Percentiles rank a stretch among this genome's conserved stretches.
phyloP scores from a whole-genome alignment of 2,797 vertebrate genomes.

The Melanotaenia parkinsoni region DNA sequence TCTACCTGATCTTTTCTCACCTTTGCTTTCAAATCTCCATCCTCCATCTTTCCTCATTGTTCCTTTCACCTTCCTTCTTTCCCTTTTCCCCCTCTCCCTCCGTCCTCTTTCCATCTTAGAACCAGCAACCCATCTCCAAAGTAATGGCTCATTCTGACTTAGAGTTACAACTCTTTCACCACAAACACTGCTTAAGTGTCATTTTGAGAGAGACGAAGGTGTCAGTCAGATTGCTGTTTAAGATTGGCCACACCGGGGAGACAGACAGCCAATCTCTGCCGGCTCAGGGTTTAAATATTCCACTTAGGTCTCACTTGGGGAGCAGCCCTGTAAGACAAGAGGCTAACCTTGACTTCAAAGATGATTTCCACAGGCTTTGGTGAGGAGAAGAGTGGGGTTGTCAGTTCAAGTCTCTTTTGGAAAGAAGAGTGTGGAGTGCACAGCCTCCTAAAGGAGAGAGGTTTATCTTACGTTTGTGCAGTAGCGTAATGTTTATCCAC shows the following conservation, averaged over 20 bases:
- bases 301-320: constrained; percentile 40
- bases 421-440: constrained; percentile 8
- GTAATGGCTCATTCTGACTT: constrained; percentile 59
- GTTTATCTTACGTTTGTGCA: background rate
- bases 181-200: constrained; percentile 65
- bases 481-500: constrained; percentile 26
- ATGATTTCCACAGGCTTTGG: constrained; percentile 44
- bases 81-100: background rate
- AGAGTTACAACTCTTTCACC: constrained; percentile 62
- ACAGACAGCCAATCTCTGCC: constrained; percentile 52
- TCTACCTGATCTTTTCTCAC: background rate
- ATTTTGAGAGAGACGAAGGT: constrained; percentile 58
- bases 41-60: background rate
- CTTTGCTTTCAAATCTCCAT: background rate
- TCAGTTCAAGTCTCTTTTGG: constrained; percentile 35
- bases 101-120: constrained; percentile 18
- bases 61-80: constrained; percentile 3
- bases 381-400: constrained; percentile 33
- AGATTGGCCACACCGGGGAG: constrained; percentile 49
- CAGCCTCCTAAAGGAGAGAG: background rate
- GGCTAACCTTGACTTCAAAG: constrained; percentile 40
- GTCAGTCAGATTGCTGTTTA: constrained; percentile 62
- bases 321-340: constrained; percentile 31
- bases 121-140: constrained; percentile 46
- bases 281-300: constrained; percentile 59